phyloP scores from a whole-genome alignment of 2,113 vertebrate genomes.

The Chiloscyllium plagiosum region DNA sequence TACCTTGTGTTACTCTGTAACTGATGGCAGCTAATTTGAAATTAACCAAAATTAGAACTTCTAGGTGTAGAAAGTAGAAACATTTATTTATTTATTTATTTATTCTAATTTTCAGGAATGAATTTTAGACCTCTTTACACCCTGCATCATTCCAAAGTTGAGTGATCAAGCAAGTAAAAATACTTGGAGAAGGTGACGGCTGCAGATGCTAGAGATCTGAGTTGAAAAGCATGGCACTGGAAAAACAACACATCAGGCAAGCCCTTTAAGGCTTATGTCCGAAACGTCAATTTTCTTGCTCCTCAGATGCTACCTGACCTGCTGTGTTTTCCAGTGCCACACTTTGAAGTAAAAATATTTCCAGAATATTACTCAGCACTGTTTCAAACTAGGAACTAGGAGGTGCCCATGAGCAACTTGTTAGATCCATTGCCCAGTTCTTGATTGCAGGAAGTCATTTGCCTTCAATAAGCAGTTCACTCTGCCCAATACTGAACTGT shows the following conservation, averaged over 20 bases:
- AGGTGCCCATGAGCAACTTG: not conserved
- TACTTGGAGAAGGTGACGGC: not conserved
- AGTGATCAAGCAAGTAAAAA: not conserved
- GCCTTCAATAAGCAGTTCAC: not conserved
- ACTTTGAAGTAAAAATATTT: too few relatives aligned
- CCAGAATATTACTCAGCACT: not conserved
- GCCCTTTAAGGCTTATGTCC: too few relatives aligned
- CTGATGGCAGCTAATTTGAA: not conserved
- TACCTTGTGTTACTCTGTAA: not conserved
- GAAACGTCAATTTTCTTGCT: too few relatives aligned
- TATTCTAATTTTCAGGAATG: not conserved
- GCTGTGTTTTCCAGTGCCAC: too few relatives aligned
- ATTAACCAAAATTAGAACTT: not conserved
- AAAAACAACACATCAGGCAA: too few relatives aligned
- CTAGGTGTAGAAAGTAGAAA: not conserved
- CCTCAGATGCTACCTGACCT: too few relatives aligned
- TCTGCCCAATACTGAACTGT: not conserved
- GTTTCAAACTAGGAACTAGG: not conserved
- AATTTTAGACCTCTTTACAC: not conserved
- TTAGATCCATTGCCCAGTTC: not conserved
- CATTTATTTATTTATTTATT: not conserved
- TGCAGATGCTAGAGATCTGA: too few relatives aligned
- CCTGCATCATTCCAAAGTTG: not conserved
- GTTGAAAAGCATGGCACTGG: too few relatives aligned
- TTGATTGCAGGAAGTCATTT: not conserved